A percentile compares a stretch with the other conserved stretches of the same genome.
Evolutionary conservation across 2,888 invertebrate genomes (phyloP).

Genomic region (Alloscopus bannaensis): DNA sequence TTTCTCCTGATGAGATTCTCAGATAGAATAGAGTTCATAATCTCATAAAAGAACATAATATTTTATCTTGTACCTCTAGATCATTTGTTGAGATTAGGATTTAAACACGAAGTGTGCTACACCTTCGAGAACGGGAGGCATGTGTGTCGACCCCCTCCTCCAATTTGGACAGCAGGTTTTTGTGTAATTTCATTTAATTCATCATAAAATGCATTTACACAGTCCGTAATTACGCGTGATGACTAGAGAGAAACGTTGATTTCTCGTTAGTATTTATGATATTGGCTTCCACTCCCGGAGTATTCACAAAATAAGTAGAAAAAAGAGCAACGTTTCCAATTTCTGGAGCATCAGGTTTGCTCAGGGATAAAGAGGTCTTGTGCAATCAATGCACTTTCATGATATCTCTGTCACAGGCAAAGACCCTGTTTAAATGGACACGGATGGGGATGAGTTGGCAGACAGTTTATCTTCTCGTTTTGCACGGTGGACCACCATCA

Average conservation of each 20-base stretch:
- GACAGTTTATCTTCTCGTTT: no score
- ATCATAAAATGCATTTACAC: conserved; percentile 21
- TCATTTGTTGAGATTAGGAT: neutral
- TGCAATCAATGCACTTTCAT: neutral
- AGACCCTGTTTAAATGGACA: no score
- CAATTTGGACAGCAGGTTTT: conserved; percentile 21
- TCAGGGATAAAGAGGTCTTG: no score
- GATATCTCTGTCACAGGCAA: no score
- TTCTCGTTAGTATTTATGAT: conserved; percentile 8
- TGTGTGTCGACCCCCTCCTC: neutral
- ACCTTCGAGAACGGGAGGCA: neutral
- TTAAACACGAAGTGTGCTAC: neutral
- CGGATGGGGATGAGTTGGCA: no score
- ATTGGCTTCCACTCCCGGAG: neutral
- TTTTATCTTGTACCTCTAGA: conserved; percentile 9
- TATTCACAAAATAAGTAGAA: neutral
- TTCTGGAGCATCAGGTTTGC: conserved; percentile 16
- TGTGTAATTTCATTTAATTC: no score
- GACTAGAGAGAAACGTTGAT: neutral
- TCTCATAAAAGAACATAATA: no score
- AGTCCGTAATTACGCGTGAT: neutral
- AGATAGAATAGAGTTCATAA: conserved; percentile 2
- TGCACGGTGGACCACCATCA: conserved; percentile 50
- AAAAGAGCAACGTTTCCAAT: neutral
- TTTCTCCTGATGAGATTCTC: neutral